Evolutionary conservation across 1,140 invertebrate genomes (phyloP), one percentile per base, ranked within the genome.

Genomic region (Penaeus japonicus): DNA sequence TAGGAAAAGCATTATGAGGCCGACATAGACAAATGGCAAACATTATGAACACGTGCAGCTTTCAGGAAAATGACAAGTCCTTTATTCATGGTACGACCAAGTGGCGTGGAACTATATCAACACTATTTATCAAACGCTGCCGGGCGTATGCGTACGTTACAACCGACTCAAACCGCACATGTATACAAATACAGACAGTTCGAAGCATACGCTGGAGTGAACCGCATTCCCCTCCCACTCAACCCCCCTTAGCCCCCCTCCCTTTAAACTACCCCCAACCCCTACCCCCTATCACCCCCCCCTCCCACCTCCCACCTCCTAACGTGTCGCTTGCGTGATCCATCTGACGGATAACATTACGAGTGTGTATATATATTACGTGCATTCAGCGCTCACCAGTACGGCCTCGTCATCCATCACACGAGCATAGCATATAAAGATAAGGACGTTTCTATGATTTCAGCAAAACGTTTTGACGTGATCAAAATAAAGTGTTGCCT

Each of bases 401-500:
- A 27, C 20, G 15, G 24, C 32, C 30, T 47, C 57, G 35, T 35
- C 47, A 53, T 87, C 77, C 35, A 81, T 87, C 85, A 87, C 79
- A 30, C 55, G 55, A 73, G 78, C 78, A 53, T 59, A 27, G 27
- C 57, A n/a, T 57, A 53, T 81, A 59, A 84, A 87, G 89, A 90
- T 90, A 82, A 90, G 81, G 83, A 86, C 90, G 84, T 90, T 89
- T 89, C 87, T 89, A 90, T 90, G 90, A 90, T 89, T 89, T 90
- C 87, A 90, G 87, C 87, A 89, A 89, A 90, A 89, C 83, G 87
- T 84, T 89, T 86, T 89, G 90, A 90, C 90, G 86, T 90, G 90
- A 90, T 90, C 90, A 90, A 89, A 90, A 90, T 89, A 89, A 90
- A 90, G 90, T 89, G 87, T 77, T 84, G 84, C 85, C 90, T 90